phyloP scores from a whole-genome alignment of 1,140 invertebrate species.

The Bombus cullumanus region DNA sequence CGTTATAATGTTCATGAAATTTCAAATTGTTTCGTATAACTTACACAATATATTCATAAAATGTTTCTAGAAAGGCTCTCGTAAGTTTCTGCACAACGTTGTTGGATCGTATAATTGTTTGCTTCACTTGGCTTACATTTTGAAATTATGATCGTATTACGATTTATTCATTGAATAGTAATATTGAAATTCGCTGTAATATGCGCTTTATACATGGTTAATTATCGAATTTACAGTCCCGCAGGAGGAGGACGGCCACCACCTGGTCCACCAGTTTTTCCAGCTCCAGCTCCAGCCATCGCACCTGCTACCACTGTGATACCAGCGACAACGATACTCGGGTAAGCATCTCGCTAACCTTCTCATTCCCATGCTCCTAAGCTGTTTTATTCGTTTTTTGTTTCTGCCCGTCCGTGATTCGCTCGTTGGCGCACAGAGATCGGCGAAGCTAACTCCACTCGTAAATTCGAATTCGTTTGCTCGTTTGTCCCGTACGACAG shows the following conservation, averaged over 20 bases:
- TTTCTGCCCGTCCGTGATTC: conserved; percentile 22
- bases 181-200: neutral
- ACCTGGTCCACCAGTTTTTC: conserved; percentile 81
- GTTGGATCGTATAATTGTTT: neutral
- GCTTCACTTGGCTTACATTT: neutral
- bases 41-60: too few species aligned
- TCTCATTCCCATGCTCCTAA: conserved; percentile 1
- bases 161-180: neutral
- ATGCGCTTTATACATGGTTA: conserved; percentile 11
- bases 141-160: neutral
- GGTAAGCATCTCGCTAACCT: conserved; percentile 65
- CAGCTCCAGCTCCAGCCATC: conserved; percentile 77
- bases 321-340: conserved; percentile 75
- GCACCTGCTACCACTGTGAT: conserved; percentile 72
- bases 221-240: conserved; percentile 71
- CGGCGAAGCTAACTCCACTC: conserved; percentile 5
- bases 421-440: neutral
- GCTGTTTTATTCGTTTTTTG: conserved; percentile 36
- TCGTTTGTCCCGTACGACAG: neutral
- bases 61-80: neutral
- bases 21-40: too few species aligned
- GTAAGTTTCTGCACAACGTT: neutral
- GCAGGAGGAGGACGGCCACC: conserved; percentile 77
- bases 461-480: neutral
- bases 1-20: too few species aligned